phyloP scores from a whole-genome alignment of 2,888 invertebrate genomes.

The Cancer borealis region DNA sequence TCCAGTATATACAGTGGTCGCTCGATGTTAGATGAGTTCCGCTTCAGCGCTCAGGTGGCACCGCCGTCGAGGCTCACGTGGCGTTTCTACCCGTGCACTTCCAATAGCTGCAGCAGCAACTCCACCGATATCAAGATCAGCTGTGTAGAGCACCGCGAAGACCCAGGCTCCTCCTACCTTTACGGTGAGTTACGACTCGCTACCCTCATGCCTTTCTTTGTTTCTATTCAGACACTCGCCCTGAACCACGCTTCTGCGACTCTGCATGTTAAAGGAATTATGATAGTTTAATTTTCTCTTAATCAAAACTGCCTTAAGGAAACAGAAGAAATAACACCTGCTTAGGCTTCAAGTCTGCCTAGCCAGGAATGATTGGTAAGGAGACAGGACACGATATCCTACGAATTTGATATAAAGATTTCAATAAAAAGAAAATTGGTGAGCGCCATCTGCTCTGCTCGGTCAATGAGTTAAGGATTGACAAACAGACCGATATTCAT shows the following conservation, averaged over 20 bases:
- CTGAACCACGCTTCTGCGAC: background rate
- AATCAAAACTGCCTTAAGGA: too few species aligned
- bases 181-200: constrained; percentile 18
- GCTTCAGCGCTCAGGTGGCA: constrained; percentile 44
- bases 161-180: constrained; percentile 28
- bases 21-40: background rate
- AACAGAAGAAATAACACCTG: too few species aligned
- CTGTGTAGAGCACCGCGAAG: background rate
- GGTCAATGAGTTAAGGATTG: too few species aligned
- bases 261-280: too few species aligned
- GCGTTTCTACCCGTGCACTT: constrained; percentile 33
- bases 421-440: too few species aligned
- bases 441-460: too few species aligned
- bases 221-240: background rate
- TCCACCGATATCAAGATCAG: background rate
- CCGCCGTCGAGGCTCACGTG: constrained; percentile 46
- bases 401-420: too few species aligned
- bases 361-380: too few species aligned
- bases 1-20: background rate
- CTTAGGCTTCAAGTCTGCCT: too few species aligned
- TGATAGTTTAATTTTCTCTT: too few species aligned
- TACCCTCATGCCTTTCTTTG: background rate
- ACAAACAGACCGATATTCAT: too few species aligned
- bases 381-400: too few species aligned
- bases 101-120: background rate